Base-by-base conservation (phyloP, 2,113 vertebrate genomes). In the Pitta sordida region DNA sequence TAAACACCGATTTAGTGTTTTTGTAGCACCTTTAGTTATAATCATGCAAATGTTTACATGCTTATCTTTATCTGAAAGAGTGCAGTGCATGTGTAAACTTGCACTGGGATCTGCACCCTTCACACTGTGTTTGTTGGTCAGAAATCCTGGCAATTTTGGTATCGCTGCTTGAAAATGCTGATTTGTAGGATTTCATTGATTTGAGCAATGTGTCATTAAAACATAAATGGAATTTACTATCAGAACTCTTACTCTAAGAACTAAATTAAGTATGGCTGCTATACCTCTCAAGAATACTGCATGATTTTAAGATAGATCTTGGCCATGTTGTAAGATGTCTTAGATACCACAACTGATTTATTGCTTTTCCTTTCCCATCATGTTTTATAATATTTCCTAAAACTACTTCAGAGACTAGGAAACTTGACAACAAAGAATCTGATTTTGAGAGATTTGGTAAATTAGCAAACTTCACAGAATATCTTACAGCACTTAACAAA, bases 1-100 rank as follows among this genome's bases (percentile, higher is more conserved):
- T 96, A 93, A 96, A 96, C 96, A 96, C 90, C 63, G 53, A 30
- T 39, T 15, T 83, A 96, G 84, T 96, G 93, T 94, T 95, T 83
- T 63, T 26, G 52, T 96, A 97, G 96, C 97, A 97, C 95, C 96
- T 96, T 95, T 89, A 84, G 55, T 87, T 55, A 21, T 88, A 83
- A 88, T 32, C 71, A 39, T 94, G 70, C 82, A 86, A 84, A 88
- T 78, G 44, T 34, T 86, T 79, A 86, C 74, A 64, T 65, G 69
- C 82, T 94, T 89, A 43, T 29, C 39, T 91, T 88, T 48, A 53
- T 60, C 70, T 60, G 70, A 79, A 86, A 77, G 75, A 41, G 70
- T 75, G 49, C 56, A 73, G 5, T 32, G 34, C 65, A 37, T 14
- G 19, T 81, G 19, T 22, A 43, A 83, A 23, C 5, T 9, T 30